Percentiles rank a stretch among this genome's conserved stretches.
These are phyloP conservation scores for Cosmia trapezina DNA, from an alignment of 2,888 invertebrate genomes.

Conservation along the genomic window DNA sequence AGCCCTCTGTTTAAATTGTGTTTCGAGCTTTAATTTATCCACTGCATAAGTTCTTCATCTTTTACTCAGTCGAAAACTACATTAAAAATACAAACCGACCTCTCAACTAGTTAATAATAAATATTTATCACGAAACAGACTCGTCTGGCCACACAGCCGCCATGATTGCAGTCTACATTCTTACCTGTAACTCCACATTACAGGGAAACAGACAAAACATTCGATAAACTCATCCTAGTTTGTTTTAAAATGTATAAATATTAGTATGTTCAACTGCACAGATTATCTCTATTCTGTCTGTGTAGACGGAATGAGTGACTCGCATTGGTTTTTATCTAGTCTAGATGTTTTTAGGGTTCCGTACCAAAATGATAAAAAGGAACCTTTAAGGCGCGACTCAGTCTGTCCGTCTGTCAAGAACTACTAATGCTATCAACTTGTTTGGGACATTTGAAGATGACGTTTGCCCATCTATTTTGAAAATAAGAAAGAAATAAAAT, in stretches of 20 bases:
- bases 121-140: conserved; percentile 41
- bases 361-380: no score
- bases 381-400: no score
- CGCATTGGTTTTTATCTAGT: background rate
- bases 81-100: conserved; percentile 30
- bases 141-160: conserved; percentile 2
- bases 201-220: conserved; percentile 45
- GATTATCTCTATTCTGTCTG: conserved; percentile 15
- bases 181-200: conserved; percentile 25
- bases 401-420: no score
- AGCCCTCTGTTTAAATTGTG: no score
- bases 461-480: no score
- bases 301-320: conserved; percentile 16
- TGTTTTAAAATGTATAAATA: conserved; percentile 48
- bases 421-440: no score
- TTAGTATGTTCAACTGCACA: conserved; percentile 38
- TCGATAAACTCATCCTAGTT: conserved; percentile 37
- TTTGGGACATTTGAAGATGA: no score
- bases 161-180: conserved; percentile 21
- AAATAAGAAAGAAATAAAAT: no score
- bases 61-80: conserved; percentile 15
- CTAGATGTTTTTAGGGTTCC: background rate
- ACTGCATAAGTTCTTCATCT: conserved; percentile 9
- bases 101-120: conserved; percentile 41
- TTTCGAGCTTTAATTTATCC: background rate